Conservation (phyloP, 2,797 vertebrate species). For the Enteromius thamalakanensis region DNA sequence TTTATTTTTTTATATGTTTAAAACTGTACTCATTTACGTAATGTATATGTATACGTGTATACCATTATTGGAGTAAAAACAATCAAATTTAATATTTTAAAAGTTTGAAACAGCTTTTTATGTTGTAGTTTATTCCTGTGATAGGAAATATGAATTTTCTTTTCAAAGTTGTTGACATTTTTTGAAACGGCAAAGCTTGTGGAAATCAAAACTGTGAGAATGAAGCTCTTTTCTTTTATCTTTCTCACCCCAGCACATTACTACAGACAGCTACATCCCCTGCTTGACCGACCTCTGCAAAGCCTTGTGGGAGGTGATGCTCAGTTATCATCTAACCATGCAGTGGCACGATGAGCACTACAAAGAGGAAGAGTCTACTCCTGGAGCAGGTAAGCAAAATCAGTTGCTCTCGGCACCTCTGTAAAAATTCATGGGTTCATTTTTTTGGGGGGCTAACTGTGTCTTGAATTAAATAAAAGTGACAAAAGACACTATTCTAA, state of each 20-base stretch:
- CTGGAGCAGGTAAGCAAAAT: constrained; percentile 73
- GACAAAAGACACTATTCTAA: not conserved
- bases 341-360: constrained; percentile 94
- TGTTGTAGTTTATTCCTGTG: not conserved
- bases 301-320: constrained; percentile 99
- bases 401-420: not conserved
- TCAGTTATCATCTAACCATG: constrained; percentile 96
- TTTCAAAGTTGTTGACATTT: not conserved
- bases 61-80: not conserved
- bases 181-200: not conserved
- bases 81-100: not conserved
- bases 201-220: constrained; percentile 12
- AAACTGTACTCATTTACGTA: not conserved
- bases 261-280: constrained; percentile 96
- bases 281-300: constrained; percentile 97
- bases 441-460: not conserved
- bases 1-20: not conserved
- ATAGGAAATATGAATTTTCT: not conserved
- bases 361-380: constrained; percentile 73
- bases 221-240: constrained; percentile 33
- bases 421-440: not conserved
- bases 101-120: not conserved
- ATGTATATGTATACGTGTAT: not conserved
- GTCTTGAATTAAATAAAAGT: not conserved
- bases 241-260: constrained; percentile 86